Conservation (phyloP, 2,113 vertebrate species). For the Alexandromys fortis region DNA sequence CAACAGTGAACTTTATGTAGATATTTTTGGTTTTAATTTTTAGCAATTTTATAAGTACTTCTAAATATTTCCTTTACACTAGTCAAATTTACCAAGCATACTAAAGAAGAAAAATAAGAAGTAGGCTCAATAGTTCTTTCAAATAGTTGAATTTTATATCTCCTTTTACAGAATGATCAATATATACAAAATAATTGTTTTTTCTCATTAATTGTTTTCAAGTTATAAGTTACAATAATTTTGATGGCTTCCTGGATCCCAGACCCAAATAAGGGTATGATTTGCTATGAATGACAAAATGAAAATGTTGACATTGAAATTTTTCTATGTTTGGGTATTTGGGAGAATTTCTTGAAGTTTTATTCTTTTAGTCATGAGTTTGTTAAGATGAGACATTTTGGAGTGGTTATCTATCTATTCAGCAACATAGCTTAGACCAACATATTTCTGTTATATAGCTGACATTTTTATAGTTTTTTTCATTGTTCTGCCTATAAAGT, state of each 20-base stretch:
- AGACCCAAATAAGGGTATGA: not conserved
- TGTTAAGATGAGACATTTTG: not conserved
- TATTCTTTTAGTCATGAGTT: not conserved
- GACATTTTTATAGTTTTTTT: not conserved
- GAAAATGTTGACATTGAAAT: not conserved
- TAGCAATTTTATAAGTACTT: not conserved
- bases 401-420: not conserved
- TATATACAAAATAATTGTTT: not conserved
- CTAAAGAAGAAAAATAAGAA: not conserved
- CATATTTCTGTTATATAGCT: too few species aligned
- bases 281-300: not conserved
- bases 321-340: not conserved
- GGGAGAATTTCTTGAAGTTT: not conserved
- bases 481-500: not conserved
- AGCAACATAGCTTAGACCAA: not conserved
- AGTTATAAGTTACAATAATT: too few species aligned
- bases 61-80: not conserved
- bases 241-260: rapidly evolving
- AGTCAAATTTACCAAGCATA: not conserved
- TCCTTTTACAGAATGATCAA: not conserved
- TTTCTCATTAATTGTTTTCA: not conserved
- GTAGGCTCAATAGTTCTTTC: not conserved
- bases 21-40: not conserved
- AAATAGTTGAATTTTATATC: not conserved
- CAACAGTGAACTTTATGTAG: not conserved